Base-by-base conservation (phyloP, 1,140 invertebrate species). In the Elysia chlorotica region DNA sequence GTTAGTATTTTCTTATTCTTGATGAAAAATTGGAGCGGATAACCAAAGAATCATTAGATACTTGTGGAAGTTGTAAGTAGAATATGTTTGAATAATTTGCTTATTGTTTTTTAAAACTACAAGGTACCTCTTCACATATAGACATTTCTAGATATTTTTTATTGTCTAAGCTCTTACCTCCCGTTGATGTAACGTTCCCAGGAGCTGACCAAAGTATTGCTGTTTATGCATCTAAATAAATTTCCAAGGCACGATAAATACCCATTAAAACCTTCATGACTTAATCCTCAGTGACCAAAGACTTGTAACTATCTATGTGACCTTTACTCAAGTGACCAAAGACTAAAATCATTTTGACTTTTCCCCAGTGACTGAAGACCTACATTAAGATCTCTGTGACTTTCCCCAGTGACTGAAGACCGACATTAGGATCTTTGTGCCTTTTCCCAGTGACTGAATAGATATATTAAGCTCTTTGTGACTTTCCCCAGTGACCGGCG, bases 281-380 rank as follows among this genome's bases (percentile, higher is more conserved):
- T n/a, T n/a, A n/a, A 10, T n/a, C n/a, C n/a, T n/a, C 75, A 87
- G 85, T 79, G 85, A 86, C 48, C 74, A 81, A 74, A 76, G 77
- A 31, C 77, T 79, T n/a, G 81, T 82, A 67, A 77, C 83, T 65
- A 82, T 94, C 74, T 57, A 10, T 28, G 28, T 14, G 19, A 57
- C 5, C 6, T 28, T 6, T 57, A 14, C 23, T 17, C 6, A 6
- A 14, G 25, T 10, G 10, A 10, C 6, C 6, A 25, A 25, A 10
- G 28, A 25, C 25, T 17, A 90, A 93, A 83, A 25, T 14, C 28
- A 59, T n/a, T 10, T 6, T n/a, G 25, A 14, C 28, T 6, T 59
- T 17, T 14, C 6, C 25, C 6, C 56, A 59, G 41, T 95, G 94
- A 93, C 93, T 95, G n/a, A 48, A 14, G 10, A n/a, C 41, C n/a